Percentiles rank a stretch among this genome's conserved stretches.
Evolutionary conservation across 2,797 vertebrate genomes (phyloP).

Genomic region (Trachops cirrhosus): DNA sequence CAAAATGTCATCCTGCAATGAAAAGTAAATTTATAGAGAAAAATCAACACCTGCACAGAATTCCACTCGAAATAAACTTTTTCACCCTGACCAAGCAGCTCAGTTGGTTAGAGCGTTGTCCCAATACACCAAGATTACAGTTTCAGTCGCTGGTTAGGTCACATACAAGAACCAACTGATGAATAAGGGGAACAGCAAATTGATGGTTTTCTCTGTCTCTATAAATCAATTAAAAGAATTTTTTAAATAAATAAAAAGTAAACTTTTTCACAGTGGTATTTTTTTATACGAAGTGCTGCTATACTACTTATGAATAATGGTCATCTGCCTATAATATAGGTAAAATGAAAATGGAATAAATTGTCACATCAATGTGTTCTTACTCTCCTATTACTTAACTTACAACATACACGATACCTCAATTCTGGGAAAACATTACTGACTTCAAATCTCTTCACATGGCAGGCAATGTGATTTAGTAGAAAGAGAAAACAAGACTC

Average conservation of each 20-base stretch:
- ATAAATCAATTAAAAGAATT: background rate
- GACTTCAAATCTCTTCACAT: background rate
- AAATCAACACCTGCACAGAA: background rate
- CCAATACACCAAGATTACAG: background rate
- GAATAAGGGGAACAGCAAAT: background rate
- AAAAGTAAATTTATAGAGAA: constrained; percentile 44
- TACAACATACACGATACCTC: background rate
- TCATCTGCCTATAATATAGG: background rate
- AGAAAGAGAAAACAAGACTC: background rate
- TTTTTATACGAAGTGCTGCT: background rate
- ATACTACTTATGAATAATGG: background rate
- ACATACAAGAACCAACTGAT: background rate
- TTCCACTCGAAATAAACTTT: background rate
- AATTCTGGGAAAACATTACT: background rate
- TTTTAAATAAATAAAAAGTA: background rate
- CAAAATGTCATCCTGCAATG: constrained; percentile 91
- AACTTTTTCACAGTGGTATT: background rate
- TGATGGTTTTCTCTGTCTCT: background rate
- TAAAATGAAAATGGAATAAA: background rate
- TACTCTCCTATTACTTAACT: background rate
- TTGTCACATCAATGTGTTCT: background rate
- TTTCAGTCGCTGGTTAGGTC: background rate
- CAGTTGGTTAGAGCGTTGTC: background rate
- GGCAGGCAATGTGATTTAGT: background rate
- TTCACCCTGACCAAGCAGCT: background rate